Evolutionary conservation across 2,888 invertebrate genomes (phyloP), one percentile per base, ranked within the genome.

Genomic region (Sphaerophoria taeniata): DNA sequence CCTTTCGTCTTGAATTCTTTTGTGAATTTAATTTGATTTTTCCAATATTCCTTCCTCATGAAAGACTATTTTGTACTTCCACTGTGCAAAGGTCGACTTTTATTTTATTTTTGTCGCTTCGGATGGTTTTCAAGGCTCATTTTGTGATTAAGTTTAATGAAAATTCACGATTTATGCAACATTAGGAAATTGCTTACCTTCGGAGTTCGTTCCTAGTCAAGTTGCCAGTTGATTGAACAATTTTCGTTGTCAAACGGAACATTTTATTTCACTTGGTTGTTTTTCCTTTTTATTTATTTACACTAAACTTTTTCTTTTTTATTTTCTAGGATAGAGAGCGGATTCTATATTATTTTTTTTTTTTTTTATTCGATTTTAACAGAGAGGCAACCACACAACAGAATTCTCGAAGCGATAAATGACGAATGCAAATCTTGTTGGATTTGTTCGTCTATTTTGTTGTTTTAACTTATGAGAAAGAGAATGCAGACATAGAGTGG

Each of bases 151-250:
- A 24, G 31, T 63, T 47, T 12, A 47, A 31, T 6, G 47, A n/a
- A 14, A 9, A 16, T 14, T 34, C 14, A 63, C 60, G 49, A 16
- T 67, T 67, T 67, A 67, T 67, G 67, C 53, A 67, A 67, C 31
- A 39, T 67, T 39, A 67, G 51, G 53, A 67, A 67, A 39, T 51
- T 36, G 43, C 6, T 69, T 73, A 84, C 84, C 84, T 84, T 84
- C 84, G 84, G 11, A 84, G 56, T 71, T 84, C 84, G 80, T 76
- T 83, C 36, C 55, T 61, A 47, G 80, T 75, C 49, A 84, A 75
- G 36, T 79, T 80, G 53, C 80, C 80, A 55, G 84, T 60, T 6
- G 84, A 84, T 67, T 84, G 67, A 3, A 76, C 72, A 47, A 84
- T 67, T 6, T 71, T 61, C 7, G 80, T 84, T 47, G 80, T 75